Evolutionary conservation across 1,140 invertebrate genomes (phyloP), one percentile per base, ranked within the genome.

Genomic region (Carposina sasakii): DNA sequence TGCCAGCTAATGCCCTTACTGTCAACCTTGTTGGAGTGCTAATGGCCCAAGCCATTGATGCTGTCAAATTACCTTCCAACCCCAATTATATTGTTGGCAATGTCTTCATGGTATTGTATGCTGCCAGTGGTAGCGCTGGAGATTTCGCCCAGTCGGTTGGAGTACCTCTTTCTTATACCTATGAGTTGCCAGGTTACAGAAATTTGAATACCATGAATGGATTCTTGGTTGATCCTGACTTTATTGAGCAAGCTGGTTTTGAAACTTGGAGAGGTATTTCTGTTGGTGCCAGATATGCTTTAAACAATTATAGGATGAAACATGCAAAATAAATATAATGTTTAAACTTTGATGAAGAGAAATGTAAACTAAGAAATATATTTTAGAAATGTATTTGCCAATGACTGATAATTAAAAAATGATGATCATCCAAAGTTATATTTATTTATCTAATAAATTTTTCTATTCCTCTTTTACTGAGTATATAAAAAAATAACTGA

Each of bases 11-110:
- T 66, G 88, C 87, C 16, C 67, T 85, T 0, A 51, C 52, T 1
- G 50, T 77, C 0, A 62, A 77, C 13, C 13, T 68, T 0, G 60
- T 67, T 22, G 76, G 67, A 3, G 81, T 83, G 1, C 69, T 72
- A 1, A 70, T 79, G 43, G 85, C 81, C 0, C 63, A 86, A 17
- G 64, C 67, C 2, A 70, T 75, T 3, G 60, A 81, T n/a, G 68
- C 64, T 13, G 76, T 76, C 17, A 76, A 67, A 46, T 49, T 52
- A 36, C 26, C 56, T 34, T 15, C 3, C 0, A 64, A 67, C 8
- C 51, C 76, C 0, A 63, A 67, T 17, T 90, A 89, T 41, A 66
- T 60, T 24, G 86, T 88, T 52, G 89, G 89, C 16, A 89, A 87
- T 54, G 85, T 85, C 15, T 67, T 81, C 2, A 72, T 87, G n/a